A percentile compares a stretch with the other conserved stretches of the same genome.
Conservation (phyloP, 2,888 invertebrate species). For the Chouioia cunea region DNA sequence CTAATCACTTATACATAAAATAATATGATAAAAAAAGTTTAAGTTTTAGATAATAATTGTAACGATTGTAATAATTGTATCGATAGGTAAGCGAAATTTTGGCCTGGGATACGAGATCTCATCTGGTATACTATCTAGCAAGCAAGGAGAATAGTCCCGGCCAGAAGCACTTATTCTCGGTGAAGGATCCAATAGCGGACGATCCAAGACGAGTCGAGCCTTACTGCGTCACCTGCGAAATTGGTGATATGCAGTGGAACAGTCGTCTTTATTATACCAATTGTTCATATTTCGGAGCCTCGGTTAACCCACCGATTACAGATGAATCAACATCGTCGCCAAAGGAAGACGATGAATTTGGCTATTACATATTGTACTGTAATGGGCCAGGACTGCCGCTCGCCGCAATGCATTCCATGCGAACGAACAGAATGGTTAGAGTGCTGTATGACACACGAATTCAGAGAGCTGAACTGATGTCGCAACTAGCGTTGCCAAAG, state of each 20-base stretch:
- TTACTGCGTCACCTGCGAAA: slow-evolving; percentile 88
- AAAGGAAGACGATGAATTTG: slow-evolving; percentile 50
- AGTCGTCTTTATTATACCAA: slow-evolving; percentile 84
- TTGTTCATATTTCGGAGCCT: slow-evolving; percentile 88
- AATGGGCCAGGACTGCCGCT: slow-evolving; percentile 92
- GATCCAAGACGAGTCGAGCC: slow-evolving; percentile 79
- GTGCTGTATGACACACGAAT: slow-evolving; percentile 81
- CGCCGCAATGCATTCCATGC: slow-evolving; percentile 82
- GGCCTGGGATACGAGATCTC: slow-evolving; percentile 87
- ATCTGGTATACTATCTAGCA: slow-evolving; percentile 82
- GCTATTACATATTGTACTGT: slow-evolving; percentile 86
- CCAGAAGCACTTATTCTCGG: slow-evolving; percentile 89
- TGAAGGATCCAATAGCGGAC: slow-evolving; percentile 81
- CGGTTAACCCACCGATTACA: slow-evolving; percentile 71
- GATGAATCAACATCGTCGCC: neutral
- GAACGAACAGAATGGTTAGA: slow-evolving; percentile 81
- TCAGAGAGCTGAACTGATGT: slow-evolving; percentile 75
- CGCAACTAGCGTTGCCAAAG: slow-evolving; percentile 85
- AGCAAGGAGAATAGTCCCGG: slow-evolving; percentile 87
- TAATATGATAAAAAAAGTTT: too few relatives aligned
- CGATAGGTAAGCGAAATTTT: slow-evolving; percentile 75
- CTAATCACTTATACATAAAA: too few relatives aligned
- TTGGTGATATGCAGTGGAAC: slow-evolving; percentile 81
- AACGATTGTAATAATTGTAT: too few relatives aligned
- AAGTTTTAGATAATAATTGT: too few relatives aligned